These are phyloP conservation scores for Coremacera marginata DNA, from an alignment of 2,888 invertebrate genomes.

Conservation along the genomic window DNA sequence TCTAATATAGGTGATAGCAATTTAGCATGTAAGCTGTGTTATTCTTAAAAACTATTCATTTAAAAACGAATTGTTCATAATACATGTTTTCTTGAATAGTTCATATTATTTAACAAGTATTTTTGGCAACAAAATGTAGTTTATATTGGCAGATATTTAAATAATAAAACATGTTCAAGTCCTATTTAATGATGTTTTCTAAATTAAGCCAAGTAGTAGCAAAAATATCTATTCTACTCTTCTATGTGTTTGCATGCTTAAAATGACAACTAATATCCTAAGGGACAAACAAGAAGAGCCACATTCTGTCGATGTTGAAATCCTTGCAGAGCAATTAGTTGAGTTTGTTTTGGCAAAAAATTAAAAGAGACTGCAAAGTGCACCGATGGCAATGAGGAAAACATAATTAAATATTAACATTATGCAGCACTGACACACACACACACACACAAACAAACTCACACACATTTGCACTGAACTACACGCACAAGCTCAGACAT, in stretches of 20 bases:
- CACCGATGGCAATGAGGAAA: constrained; percentile 16
- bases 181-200: background rate
- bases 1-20: too few species aligned
- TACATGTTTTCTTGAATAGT: too few species aligned
- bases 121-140: too few species aligned
- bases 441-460: constrained; percentile 18
- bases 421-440: constrained; percentile 31
- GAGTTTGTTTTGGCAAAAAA: constrained; percentile 39
- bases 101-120: too few species aligned
- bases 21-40: too few species aligned
- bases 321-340: constrained; percentile 37
- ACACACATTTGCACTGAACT: background rate
- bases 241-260: background rate
- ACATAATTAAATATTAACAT: constrained; percentile 35
- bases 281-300: background rate
- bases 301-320: constrained; percentile 3
- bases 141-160: too few species aligned
- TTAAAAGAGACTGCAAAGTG: constrained; percentile 41
- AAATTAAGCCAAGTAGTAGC: background rate
- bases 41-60: too few species aligned
- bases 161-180: background rate
- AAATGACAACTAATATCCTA: background rate
- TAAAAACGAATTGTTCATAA: too few species aligned
- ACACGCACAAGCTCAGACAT: background rate
- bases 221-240: background rate